A percentile compares a stretch with the other conserved stretches of the same genome.
Evolutionary conservation across 2,888 invertebrate species (phyloP).

Genomic region (Nephrotoma guestfalica): DNA sequence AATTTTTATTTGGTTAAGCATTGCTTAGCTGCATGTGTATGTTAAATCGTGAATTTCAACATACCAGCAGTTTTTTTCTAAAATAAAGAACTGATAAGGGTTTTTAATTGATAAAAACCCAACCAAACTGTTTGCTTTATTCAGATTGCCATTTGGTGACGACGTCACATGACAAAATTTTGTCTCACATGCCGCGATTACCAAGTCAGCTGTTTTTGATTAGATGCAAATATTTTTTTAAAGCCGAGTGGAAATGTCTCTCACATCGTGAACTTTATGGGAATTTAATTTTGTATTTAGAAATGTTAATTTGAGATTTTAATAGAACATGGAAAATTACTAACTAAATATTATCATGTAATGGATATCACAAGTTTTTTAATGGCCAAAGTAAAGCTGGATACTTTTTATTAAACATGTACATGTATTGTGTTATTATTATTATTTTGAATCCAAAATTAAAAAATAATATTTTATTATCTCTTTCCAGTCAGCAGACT

Average conservation of each 20-base stretch:
- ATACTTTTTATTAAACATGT: background rate
- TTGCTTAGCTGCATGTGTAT: too few relatives aligned
- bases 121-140: background rate
- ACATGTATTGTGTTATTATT: background rate
- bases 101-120: background rate
- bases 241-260: background rate
- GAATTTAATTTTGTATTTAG: background rate
- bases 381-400: background rate
- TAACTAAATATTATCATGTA: background rate
- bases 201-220: background rate
- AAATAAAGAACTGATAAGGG: background rate
- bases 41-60: too few relatives aligned
- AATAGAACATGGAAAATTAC: background rate
- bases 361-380: background rate
- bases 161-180: background rate
- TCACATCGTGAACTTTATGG: background rate
- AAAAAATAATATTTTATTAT: background rate
- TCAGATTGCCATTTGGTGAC: background rate
- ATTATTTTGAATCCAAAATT: background rate
- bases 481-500: background rate
- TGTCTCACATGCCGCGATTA: background rate
- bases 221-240: background rate
- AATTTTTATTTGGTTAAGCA: too few relatives aligned
- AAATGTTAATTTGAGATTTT: background rate
- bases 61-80: background rate